Evolutionary conservation across 1,140 invertebrate species (phyloP), one percentile per base, ranked within the genome.

Genomic region (Eupristina koningsbergeri): DNA sequence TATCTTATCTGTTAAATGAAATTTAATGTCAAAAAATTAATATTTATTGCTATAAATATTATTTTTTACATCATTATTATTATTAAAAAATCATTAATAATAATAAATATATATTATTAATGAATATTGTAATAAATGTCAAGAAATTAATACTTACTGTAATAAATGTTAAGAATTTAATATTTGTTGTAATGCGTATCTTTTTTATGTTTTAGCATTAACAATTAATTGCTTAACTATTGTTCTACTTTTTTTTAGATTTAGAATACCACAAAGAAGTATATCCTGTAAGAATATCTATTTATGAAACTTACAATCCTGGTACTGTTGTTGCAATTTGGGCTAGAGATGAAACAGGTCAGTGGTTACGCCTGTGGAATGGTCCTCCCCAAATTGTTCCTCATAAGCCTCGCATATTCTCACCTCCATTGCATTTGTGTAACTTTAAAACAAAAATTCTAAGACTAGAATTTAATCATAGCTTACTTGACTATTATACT

Each of bases 281-380:
- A 7, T 95, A 95, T 89, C 97, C 97, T 15, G 91, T 95, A 22
- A 94, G 95, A 87, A 93, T 98, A 63, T 95, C 94, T 5, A 94
- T 98, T 81, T 98, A 96, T 92, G 97, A 98, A 92, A 97, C 96
- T 6, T 98, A 96, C 86, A 98, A 98, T 92, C 97, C 97, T 11
- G 97, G 97, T 41, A 95, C 96, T 41, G 93, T 98, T 22, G 94
- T 98, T 17, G 94, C 95, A 80, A 96, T 98, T 78, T 96, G 96
- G 94, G 96, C 96, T 7, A 93, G 93, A 87, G 91, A 93, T 67
- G 89, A 88, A 50, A 92, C 93, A 71, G 92, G 92, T 58, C 91
- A 92, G 39, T 98, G 97, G 97, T 92, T 94, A 63, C 93, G 95
- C 73, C 91, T 98, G 69, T 98, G 96, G 96, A 95, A 95, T 90